These are phyloP conservation scores for Habrosyne pyritoides DNA, from an alignment of 2,888 invertebrate genomes.

Conservation along the genomic window DNA sequence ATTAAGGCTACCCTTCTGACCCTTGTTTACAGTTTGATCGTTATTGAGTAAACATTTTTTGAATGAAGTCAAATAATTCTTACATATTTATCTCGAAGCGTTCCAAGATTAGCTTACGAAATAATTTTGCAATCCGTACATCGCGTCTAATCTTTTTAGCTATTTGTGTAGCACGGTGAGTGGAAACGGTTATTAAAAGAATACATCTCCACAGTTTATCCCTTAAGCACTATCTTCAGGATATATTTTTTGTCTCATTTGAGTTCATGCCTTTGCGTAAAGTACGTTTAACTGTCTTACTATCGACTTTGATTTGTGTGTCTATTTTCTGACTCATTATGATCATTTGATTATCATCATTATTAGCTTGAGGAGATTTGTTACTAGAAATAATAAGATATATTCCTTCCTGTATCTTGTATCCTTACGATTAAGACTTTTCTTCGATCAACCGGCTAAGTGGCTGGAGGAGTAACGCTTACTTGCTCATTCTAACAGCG, in stretches of 20 bases:
- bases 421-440: too few relatives aligned
- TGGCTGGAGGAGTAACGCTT: too few relatives aligned
- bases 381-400: not conserved
- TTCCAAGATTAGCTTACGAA: not conserved
- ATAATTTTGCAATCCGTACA: constrained; percentile 53
- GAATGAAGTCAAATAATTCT: too few relatives aligned
- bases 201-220: constrained; percentile 56
- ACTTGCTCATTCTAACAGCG: too few relatives aligned
- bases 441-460: too few relatives aligned
- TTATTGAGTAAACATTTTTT: too few relatives aligned
- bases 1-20: too few relatives aligned
- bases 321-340: not conserved
- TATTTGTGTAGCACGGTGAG: constrained; percentile 71
- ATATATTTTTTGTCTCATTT: constrained; percentile 3
- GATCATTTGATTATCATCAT: not conserved
- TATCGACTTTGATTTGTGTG: constrained; percentile 2
- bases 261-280: not conserved
- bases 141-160: constrained; percentile 69
- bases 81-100: too few relatives aligned
- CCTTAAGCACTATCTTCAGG: constrained; percentile 36
- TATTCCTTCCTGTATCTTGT: too few relatives aligned
- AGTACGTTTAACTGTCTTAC: not conserved
- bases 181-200: constrained; percentile 76
- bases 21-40: too few relatives aligned
- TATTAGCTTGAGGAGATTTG: not conserved